phyloP scores from a whole-genome alignment of 2,888 invertebrate genomes.

The Conus canariensis region DNA sequence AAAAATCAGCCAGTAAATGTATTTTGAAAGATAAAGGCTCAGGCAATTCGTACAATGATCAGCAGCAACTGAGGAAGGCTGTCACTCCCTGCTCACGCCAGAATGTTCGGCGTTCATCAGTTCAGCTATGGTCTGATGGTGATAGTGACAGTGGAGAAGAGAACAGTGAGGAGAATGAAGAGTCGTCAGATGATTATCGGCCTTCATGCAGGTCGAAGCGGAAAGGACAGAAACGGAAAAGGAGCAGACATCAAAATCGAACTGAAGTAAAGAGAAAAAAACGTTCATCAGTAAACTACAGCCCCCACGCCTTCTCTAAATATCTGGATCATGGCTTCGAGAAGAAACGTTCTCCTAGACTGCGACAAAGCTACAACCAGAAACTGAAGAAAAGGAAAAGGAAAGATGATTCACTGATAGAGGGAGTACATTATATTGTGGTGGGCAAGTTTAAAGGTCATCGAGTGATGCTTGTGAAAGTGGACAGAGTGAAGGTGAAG shows the following conservation, averaged over 20 bases:
- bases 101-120: slow-evolving; percentile 3
- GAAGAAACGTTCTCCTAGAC: slow-evolving; percentile 19
- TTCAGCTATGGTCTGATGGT: slow-evolving; percentile 32
- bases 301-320: slow-evolving; percentile 46
- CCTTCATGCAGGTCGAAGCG: background rate
- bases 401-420: slow-evolving; percentile 37
- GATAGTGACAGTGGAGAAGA: slow-evolving; percentile 22
- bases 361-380: background rate
- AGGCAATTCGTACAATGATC: background rate
- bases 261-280: slow-evolving; percentile 30
- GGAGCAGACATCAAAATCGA: background rate
- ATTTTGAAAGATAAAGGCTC: background rate
- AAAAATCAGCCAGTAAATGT: background rate
- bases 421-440: slow-evolving; percentile 65
- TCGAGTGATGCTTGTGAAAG: slow-evolving; percentile 66
- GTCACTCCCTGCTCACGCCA: background rate
- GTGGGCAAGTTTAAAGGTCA: slow-evolving; percentile 69
- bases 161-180: slow-evolving; percentile 16
- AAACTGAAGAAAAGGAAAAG: slow-evolving; percentile 28
- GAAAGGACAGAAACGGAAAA: slow-evolving; percentile 22
- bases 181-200: slow-evolving; percentile 39
- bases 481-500: slow-evolving; percentile 54
- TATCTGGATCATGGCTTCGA: slow-evolving; percentile 52
- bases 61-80: background rate
- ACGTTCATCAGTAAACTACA: slow-evolving; percentile 45